Percentiles rank a stretch among this genome's conserved stretches.
These are phyloP conservation scores for Tipula unca DNA, from an alignment of 2,888 invertebrate species.

Conservation along the genomic window DNA sequence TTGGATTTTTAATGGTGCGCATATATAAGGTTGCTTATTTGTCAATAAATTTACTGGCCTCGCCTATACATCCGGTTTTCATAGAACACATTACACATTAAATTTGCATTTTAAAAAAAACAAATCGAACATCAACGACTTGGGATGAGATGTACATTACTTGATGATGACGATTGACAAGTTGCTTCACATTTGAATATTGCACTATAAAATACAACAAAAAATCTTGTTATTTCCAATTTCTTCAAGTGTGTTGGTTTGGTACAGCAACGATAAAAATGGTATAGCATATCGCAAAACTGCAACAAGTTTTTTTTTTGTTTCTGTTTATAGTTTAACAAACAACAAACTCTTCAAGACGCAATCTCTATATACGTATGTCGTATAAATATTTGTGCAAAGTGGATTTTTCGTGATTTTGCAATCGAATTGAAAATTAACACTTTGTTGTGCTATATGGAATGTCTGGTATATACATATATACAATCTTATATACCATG, in stretches of 20 bases:
- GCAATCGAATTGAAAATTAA: not conserved
- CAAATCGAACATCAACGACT: not conserved
- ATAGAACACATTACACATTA: not conserved
- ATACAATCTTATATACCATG: not conserved
- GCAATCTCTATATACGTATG: too few relatives aligned
- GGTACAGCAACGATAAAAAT: not conserved
- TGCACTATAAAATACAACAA: not conserved
- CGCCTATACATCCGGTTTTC: not conserved
- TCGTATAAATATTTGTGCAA: not conserved
- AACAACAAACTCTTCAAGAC: not conserved
- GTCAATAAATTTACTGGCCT: not conserved
- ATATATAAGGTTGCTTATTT: not conserved
- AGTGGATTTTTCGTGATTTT: not conserved
- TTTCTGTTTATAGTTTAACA: not conserved
- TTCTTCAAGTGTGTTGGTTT: not conserved
- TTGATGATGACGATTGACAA: not conserved
- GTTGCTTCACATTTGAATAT: not conserved
- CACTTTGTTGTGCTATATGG: not conserved
- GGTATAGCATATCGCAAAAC: not conserved
- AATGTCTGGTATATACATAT: not conserved
- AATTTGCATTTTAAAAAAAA: not conserved
- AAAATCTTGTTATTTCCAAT: not conserved
- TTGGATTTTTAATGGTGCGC: too few relatives aligned
- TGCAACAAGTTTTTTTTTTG: not conserved
- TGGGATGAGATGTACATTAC: not conserved